Evolutionary conservation across 2,797 vertebrate genomes (phyloP).

Genomic region (Channallabes apus): DNA sequence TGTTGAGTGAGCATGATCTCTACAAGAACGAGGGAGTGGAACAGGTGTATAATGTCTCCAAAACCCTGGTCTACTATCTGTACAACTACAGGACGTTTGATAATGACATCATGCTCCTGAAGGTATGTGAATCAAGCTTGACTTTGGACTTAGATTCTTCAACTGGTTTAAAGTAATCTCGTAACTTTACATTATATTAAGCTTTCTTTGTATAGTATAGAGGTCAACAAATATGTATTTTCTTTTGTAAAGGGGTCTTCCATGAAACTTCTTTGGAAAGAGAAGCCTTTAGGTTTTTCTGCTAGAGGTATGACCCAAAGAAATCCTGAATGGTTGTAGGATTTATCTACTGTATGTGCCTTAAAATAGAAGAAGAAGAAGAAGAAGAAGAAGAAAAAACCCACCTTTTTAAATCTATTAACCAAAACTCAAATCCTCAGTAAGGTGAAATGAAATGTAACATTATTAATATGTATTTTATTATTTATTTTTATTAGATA

Average conservation of each 20-base stretch:
- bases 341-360: neutral
- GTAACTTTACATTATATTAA: neutral
- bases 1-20: conserved; percentile 69
- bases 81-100: conserved; percentile 68
- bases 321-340: neutral
- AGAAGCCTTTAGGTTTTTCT: neutral
- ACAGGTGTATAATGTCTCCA: conserved; percentile 66
- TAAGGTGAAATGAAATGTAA: neutral
- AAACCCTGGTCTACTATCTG: conserved; percentile 56
- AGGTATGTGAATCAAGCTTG: conserved; percentile 62
- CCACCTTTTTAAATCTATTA: neutral
- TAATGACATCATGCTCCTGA: conserved; percentile 78
- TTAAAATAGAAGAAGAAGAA: neutral
- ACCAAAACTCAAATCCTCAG: neutral
- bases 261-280: neutral
- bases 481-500: neutral
- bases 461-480: neutral
- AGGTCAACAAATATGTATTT: neutral
- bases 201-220: neutral
- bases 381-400: neutral
- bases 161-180: neutral
- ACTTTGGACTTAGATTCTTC: neutral
- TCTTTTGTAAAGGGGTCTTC: neutral
- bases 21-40: conserved; percentile 59
- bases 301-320: neutral